Evolutionary conservation across 2,113 vertebrate genomes (phyloP).

Genomic region (Anarrhichthys ocellatus): DNA sequence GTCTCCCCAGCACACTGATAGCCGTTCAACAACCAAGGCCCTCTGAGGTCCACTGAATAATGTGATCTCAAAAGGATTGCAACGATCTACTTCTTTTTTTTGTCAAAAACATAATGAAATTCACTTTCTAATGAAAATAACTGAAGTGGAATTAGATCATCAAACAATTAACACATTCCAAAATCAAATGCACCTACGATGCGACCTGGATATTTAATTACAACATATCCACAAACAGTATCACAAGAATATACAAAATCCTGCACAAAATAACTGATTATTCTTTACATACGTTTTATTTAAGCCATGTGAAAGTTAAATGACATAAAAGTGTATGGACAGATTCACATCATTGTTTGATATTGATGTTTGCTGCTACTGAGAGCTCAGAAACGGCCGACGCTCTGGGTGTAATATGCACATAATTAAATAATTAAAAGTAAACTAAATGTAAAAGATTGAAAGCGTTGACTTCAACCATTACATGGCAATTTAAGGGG

Average conservation of each 20-base stretch:
- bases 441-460: constrained; percentile 9
- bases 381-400: background rate
- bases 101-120: background rate
- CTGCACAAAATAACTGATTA: background rate
- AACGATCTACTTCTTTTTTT: background rate
- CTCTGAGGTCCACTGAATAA: background rate
- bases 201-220: background rate
- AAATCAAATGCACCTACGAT: background rate
- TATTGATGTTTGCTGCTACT: background rate
- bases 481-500: background rate
- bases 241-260: too few species aligned
- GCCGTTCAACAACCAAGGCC: constrained; percentile 49
- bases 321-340: background rate
- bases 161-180: background rate
- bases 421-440: constrained; percentile 39
- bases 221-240: background rate
- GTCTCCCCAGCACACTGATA: constrained; percentile 50
- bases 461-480: background rate
- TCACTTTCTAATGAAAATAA: background rate
- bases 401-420: background rate
- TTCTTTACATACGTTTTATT: background rate
- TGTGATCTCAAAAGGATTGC: background rate
- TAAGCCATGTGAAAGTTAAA: constrained; percentile 6
- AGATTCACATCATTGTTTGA: background rate
- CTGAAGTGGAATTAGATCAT: background rate